These are phyloP conservation scores for Papilio helenus DNA, from an alignment of 1,140 invertebrate species.

Conservation along the genomic window DNA sequence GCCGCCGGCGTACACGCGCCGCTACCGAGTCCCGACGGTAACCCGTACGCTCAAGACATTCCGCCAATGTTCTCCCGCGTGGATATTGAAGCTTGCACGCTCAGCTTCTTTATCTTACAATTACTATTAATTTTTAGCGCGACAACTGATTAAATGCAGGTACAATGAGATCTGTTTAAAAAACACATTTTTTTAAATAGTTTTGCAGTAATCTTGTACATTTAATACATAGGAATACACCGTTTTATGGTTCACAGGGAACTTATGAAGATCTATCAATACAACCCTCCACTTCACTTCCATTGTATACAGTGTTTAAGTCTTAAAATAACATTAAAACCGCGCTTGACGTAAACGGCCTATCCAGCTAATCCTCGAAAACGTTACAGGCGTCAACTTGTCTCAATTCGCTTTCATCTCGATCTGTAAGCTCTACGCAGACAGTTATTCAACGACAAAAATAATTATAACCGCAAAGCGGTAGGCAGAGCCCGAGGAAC, in stretches of 20 bases:
- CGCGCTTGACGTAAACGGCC: slow-evolving; percentile 41
- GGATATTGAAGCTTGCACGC: slow-evolving; percentile 1
- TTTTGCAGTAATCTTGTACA: neutral
- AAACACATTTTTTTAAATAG: neutral
- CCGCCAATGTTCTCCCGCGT: slow-evolving; percentile 40
- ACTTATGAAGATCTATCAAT: neutral
- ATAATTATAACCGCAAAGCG: slow-evolving; percentile 73
- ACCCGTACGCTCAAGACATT: slow-evolving; percentile 46
- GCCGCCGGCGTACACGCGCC: slow-evolving; percentile 61
- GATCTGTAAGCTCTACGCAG: slow-evolving; percentile 52
- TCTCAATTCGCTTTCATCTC: slow-evolving; percentile 78
- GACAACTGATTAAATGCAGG: neutral
- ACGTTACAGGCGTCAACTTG: slow-evolving; percentile 65
- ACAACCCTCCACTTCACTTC: neutral
- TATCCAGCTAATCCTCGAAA: slow-evolving; percentile 70
- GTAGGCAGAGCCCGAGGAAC: slow-evolving; percentile 65
- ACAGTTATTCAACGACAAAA: slow-evolving; percentile 68
- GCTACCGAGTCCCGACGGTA: slow-evolving; percentile 26
- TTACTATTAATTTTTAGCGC: slow-evolving; percentile 38
- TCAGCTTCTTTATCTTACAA: slow-evolving; percentile 29
- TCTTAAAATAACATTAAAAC: slow-evolving; percentile 36
- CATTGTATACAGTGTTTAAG: slow-evolving; percentile 20
- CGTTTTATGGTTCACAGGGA: neutral
- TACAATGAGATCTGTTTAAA: neutral
- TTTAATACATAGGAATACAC: neutral